phyloP scores from a whole-genome alignment of 1,140 invertebrate species.

The Adoxophyes honmai region DNA sequence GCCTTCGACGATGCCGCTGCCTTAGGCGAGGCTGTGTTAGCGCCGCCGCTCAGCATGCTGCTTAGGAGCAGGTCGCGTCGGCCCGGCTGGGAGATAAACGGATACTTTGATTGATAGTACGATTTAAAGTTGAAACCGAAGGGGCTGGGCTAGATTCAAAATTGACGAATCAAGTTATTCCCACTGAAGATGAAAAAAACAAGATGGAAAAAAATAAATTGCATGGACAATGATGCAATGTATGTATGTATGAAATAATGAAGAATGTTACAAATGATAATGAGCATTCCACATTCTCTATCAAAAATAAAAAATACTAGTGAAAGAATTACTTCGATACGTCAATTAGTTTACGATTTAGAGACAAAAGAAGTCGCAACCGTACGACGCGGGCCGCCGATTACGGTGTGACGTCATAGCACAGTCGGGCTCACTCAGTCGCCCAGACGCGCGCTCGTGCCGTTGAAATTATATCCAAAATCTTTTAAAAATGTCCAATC shows the following conservation, averaged over 20 bases:
- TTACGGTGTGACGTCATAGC: no score
- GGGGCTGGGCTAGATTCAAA: constrained; percentile 22
- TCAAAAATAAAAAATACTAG: no score
- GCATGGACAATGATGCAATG: background rate
- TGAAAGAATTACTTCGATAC: no score
- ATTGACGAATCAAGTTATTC: background rate
- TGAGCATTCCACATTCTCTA: no score
- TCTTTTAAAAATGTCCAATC: no score
- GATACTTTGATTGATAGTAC: background rate
- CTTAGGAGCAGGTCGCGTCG: constrained; percentile 78
- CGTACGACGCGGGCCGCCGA: no score
- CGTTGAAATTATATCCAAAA: no score
- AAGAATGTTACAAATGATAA: background rate
- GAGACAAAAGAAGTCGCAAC: no score
- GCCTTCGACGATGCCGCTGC: constrained; percentile 7
- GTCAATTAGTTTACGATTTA: no score
- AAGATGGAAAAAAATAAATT: background rate
- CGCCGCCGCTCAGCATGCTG: constrained; percentile 52
- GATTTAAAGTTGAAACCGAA: background rate
- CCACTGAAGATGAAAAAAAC: background rate
- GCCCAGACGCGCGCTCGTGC: no score
- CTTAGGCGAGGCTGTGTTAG: background rate
- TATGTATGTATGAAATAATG: background rate
- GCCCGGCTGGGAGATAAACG: constrained; percentile 64
- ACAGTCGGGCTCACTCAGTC: no score